A percentile compares a stretch with the other conserved stretches of the same genome.
Conservation (phyloP, 2,888 invertebrate genomes). For the Hemicrepidius hirtus region DNA sequence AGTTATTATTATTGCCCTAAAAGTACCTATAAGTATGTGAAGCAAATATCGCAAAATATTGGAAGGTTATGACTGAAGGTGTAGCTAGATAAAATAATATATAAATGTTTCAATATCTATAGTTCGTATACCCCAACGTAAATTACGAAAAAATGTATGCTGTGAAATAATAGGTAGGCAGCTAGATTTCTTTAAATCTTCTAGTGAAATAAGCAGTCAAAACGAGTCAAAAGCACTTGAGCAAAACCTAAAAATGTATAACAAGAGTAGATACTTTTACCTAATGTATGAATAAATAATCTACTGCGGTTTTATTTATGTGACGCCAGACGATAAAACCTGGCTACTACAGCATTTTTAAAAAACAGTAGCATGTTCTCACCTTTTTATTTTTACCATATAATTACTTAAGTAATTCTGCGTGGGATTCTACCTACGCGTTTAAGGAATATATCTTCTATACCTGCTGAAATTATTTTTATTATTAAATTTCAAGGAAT, state of each 20-base stretch:
- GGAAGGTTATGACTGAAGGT: no score
- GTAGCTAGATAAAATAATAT: no score
- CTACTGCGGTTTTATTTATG: slow-evolving; percentile 12
- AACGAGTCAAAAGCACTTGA: background rate
- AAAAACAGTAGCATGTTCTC: slow-evolving; percentile 16
- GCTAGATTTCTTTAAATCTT: no score
- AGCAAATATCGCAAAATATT: no score
- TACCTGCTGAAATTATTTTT: slow-evolving; percentile 12
- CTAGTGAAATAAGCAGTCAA: no score
- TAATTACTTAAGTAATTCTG: slow-evolving; percentile 3
- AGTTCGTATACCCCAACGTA: no score
- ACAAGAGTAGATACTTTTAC: background rate
- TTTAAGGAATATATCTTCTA: background rate
- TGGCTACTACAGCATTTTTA: slow-evolving; percentile 1
- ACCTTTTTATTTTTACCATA: slow-evolving; percentile 11
- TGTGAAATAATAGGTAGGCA: no score
- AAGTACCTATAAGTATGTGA: no score
- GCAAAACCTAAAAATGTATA: background rate
- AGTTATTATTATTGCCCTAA: no score
- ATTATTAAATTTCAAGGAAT: background rate
- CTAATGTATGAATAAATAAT: slow-evolving; percentile 14
- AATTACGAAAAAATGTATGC: no score
- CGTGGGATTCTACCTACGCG: slow-evolving; percentile 1
- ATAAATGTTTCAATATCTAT: no score
- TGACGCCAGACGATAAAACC: slow-evolving; percentile 17